Evolutionary conservation across 2,797 vertebrate species (phyloP).

Genomic region (Platalea minor): DNA sequence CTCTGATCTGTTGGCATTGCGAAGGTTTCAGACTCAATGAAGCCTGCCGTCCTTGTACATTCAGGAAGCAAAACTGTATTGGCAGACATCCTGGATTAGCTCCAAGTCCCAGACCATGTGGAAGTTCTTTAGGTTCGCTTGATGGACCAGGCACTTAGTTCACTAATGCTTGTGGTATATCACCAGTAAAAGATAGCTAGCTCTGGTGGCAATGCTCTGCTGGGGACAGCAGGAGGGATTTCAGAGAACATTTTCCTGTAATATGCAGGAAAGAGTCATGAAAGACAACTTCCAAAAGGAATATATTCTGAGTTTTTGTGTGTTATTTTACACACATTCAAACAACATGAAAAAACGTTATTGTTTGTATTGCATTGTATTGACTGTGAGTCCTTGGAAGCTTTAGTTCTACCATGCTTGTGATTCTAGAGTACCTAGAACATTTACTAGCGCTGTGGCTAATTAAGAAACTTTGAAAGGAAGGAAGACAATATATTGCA

Average conservation of each 20-base stretch:
- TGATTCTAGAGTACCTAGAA: background rate
- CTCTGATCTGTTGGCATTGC: background rate
- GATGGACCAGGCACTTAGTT: background rate
- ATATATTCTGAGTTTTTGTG: background rate
- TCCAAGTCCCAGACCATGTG: background rate
- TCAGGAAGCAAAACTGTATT: background rate
- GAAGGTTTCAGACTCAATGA: background rate
- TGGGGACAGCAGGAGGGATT: background rate
- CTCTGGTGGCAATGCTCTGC: background rate
- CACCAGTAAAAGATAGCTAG: background rate
- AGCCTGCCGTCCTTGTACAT: background rate
- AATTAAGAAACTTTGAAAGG: background rate
- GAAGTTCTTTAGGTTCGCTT: background rate
- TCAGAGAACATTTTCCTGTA: background rate
- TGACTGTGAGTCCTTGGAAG: background rate
- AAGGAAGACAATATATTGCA: background rate
- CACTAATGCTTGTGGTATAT: background rate
- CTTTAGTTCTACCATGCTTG: background rate
- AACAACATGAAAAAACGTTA: accelerated
- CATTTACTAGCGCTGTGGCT: background rate
- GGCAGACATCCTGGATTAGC: background rate
- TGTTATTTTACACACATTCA: background rate
- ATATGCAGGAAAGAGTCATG: background rate
- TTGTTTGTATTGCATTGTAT: no score
- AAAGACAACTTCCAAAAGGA: background rate